phyloP scores from a whole-genome alignment of 2,113 vertebrate genomes.

The Azemiops feae region DNA sequence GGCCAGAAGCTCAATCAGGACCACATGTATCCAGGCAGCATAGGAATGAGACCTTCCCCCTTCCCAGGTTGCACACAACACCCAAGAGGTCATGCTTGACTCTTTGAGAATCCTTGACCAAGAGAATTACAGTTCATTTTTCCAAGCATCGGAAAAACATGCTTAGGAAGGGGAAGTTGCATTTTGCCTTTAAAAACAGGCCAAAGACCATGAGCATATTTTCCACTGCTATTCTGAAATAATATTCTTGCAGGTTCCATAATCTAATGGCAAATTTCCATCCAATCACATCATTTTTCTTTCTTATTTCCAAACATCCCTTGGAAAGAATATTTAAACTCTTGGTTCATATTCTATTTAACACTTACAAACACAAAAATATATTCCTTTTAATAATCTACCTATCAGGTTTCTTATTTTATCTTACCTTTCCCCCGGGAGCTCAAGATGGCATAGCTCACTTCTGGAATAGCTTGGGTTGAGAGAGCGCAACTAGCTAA shows the following conservation, averaged over 20 bases:
- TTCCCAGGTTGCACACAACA: not conserved
- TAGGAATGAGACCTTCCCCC: not conserved
- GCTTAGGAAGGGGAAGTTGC: not conserved
- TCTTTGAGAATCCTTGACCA: not conserved
- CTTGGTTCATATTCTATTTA: not conserved
- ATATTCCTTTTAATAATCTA: not conserved
- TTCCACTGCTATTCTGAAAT: slow-evolving; percentile 21
- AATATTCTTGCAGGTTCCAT: slow-evolving; percentile 10
- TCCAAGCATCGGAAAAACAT: not conserved
- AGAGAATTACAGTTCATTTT: not conserved
- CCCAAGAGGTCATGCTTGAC: not conserved
- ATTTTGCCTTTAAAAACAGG: not conserved
- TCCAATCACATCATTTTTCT: slow-evolving; percentile 7
- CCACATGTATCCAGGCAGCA: not conserved
- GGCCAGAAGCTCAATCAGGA: not conserved
- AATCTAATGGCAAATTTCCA: not conserved
- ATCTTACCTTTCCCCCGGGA: not conserved
- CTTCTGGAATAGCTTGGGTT: not conserved
- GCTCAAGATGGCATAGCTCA: not conserved
- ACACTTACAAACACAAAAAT: not conserved
- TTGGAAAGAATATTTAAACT: slow-evolving; percentile 31
- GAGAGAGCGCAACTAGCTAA: not conserved
- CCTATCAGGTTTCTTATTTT: not conserved
- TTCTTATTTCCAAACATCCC: slow-evolving; percentile 24
- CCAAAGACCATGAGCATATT: slow-evolving; percentile 1